Conservation (phyloP, 1,140 invertebrate genomes). For the Nebria ingens region DNA sequence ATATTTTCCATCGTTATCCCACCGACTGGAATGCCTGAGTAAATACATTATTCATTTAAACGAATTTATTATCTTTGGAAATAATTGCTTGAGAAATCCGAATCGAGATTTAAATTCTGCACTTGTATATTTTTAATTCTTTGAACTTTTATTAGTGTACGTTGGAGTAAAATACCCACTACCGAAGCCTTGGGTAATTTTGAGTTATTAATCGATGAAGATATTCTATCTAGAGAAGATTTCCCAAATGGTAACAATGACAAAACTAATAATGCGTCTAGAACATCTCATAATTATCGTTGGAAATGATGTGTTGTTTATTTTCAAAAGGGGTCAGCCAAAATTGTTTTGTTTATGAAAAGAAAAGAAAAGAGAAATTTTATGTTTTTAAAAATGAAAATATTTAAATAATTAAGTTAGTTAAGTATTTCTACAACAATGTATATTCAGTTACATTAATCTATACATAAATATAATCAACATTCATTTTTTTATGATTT, state of each 20-base stretch:
- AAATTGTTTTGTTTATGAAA: background rate
- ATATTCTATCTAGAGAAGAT: conserved; percentile 26
- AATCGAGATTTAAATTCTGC: too few species aligned
- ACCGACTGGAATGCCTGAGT: conserved; percentile 82
- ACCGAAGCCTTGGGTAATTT: conserved; percentile 77
- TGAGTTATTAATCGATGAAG: conserved; percentile 80
- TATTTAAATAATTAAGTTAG: background rate
- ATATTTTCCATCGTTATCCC: conserved; percentile 86
- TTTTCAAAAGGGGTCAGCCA: background rate
- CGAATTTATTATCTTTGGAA: background rate
- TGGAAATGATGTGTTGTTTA: background rate
- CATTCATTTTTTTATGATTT: background rate
- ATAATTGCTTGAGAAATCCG: too few species aligned
- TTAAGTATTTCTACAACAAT: background rate
- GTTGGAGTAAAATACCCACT: conserved; percentile 81
- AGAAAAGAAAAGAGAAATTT: background rate
- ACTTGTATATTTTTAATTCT: conserved; percentile 10
- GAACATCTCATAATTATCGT: background rate
- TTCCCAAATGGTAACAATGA: background rate
- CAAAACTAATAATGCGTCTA: background rate
- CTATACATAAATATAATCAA: conserved; percentile 4
- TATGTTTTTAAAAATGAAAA: background rate
- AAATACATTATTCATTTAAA: conserved; percentile 31
- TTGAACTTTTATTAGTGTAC: conserved; percentile 48
- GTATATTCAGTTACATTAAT: background rate